Base-by-base conservation (phyloP, 2,113 vertebrate genomes). In the Motacilla tschutschensis region DNA sequence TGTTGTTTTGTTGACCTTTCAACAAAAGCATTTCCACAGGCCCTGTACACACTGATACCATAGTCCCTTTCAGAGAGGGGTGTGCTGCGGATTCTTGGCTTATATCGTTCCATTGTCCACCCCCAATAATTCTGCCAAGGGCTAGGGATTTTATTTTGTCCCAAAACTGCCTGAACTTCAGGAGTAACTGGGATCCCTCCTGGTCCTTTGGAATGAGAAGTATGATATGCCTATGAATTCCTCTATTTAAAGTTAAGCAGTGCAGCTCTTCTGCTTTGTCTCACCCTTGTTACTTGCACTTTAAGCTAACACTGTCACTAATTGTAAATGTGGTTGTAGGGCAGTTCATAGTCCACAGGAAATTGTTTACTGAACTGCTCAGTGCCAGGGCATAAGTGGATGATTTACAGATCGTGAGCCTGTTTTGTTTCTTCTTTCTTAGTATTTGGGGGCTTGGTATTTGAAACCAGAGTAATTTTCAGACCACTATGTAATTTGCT, bases 281-380 rank as follows among this genome's bases (percentile, higher is more conserved):
- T 94, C 86, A 92, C 55, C 64, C 72, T 54, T 67, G 65, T 91
- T 92, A 77, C 90, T 90, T 70, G 69, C 60, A 53, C 85, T 93
- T 91, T 83, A 93, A 88, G 88, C 88, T 94, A 88, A 88, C 92
- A 86, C 78, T 95, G 94, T 93, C 92, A 93, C 81, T 87, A 77
- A 79, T 88, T 90, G 92, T 92, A 91, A 93, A 93, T 89, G 84
- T 93, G 92, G 46, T 80, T 85, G 79, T 74, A 88, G 87, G 50
- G 76, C 65, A 87, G 90, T 93, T 94, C 83, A 74, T 91, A 83
- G 83, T 93, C 90, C 90, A 90, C 76, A 85, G 76, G 84, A 93
- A 90, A 91, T 72, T 92, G 90, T 93, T 94, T 93, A 93, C 86
- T 83, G 88, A 93, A 88, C 81, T 84, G 72, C 77, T 91, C 69